These are phyloP conservation scores for Celastrina argiolus DNA, from an alignment of 2,888 invertebrate genomes.

Conservation along the genomic window DNA sequence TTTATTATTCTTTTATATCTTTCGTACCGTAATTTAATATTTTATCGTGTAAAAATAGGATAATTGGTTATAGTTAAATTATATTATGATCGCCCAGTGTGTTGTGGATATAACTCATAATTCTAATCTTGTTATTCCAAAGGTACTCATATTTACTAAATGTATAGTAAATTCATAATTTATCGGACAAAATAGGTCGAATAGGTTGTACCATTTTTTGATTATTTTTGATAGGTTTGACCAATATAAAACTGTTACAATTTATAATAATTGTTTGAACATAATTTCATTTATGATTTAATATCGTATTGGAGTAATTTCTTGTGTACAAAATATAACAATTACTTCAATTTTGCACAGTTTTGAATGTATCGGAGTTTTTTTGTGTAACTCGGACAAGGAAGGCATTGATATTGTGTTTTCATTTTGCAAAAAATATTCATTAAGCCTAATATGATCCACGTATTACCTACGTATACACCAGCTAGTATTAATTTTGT, in stretches of 20 bases:
- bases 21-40: constrained; percentile 1
- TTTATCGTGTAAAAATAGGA: constrained; percentile 14
- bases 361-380: not conserved
- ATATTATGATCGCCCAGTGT: constrained; percentile 1
- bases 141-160: not conserved
- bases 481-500: constrained; percentile 8
- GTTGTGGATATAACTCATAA: not conserved
- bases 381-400: not conserved
- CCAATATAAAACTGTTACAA: no score
- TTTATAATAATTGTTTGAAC: no score
- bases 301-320: no score
- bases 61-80: constrained; percentile 10
- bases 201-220: no score
- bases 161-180: no score
- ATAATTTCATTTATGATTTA: no score
- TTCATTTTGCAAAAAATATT: not conserved
- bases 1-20: constrained; percentile 1
- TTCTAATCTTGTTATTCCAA: not conserved
- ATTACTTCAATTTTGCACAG: not conserved
- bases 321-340: no score
- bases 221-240: no score
- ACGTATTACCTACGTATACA: not conserved
- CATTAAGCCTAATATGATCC: not conserved
- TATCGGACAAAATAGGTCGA: no score
- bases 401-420: not conserved